Evolutionary conservation across 2,113 vertebrate genomes (phyloP).

Genomic region (Burhinus oedicnemus): DNA sequence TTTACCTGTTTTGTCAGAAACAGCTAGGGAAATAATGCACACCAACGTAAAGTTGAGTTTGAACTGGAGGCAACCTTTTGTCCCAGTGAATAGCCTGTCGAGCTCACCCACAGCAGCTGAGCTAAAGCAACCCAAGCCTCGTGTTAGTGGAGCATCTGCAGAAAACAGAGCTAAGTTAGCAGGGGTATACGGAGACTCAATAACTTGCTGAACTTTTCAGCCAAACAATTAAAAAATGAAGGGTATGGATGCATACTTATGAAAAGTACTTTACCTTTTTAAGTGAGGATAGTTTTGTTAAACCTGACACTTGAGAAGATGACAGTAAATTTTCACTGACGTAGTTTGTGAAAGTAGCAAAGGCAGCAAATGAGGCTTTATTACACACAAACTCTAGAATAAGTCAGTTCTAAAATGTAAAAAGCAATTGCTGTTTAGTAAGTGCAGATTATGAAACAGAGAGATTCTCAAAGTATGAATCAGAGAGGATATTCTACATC

Average conservation of each 20-base stretch:
- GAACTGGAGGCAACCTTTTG: background rate
- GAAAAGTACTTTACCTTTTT: background rate
- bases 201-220: background rate
- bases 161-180: background rate
- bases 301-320: background rate
- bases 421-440: background rate
- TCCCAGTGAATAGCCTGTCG: fast-evolving
- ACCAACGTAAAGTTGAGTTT: background rate
- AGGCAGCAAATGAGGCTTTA: background rate
- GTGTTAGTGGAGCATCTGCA: background rate
- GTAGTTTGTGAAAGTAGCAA: background rate
- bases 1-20: background rate
- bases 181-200: background rate
- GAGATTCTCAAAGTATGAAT: background rate
- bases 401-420: background rate
- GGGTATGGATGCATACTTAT: too few relatives aligned
- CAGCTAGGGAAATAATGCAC: background rate
- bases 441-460: background rate
- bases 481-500: background rate
- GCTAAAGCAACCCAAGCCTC: too few relatives aligned
- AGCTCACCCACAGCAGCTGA: background rate
- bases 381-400: background rate
- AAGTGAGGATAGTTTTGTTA: background rate
- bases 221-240: background rate
- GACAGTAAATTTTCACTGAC: background rate